Evolutionary conservation across 1,140 invertebrate genomes (phyloP).

Genomic region (Drosophila parvula): DNA sequence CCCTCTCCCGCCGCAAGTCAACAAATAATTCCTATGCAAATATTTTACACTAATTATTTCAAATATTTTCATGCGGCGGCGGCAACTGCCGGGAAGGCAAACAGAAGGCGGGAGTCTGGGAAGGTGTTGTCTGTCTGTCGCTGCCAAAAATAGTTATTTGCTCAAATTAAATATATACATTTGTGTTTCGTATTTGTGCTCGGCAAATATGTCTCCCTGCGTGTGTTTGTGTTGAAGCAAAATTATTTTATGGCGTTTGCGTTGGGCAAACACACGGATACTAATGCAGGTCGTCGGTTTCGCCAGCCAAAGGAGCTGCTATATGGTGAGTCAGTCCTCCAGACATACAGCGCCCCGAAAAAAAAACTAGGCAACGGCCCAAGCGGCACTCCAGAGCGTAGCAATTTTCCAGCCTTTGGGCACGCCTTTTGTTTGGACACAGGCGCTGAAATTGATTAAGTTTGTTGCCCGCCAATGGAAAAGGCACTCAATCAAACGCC

Average conservation of each 20-base stretch:
- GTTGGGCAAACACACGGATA: conserved; percentile 46
- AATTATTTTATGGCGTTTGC: conserved; percentile 76
- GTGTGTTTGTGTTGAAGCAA: conserved; percentile 59
- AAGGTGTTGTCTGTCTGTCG: conserved; percentile 36
- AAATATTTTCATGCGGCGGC: conserved; percentile 69
- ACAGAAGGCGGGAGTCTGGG: conserved; percentile 1
- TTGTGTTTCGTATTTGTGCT: conserved; percentile 74
- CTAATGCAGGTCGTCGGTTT: conserved; percentile 12
- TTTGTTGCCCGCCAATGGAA: conserved; percentile 77
- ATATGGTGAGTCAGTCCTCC: conserved; percentile 49
- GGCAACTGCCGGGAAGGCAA: conserved; percentile 34
- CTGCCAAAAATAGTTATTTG: conserved; percentile 71
- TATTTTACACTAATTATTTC: conserved; percentile 81
- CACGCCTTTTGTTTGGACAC: conserved; percentile 77
- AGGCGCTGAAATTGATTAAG: conserved; percentile 79
- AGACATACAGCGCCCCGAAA: conserved; percentile 20
- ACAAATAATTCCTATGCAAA: conserved; percentile 81
- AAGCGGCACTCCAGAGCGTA: conserved; percentile 10
- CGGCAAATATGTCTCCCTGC: conserved; percentile 63
- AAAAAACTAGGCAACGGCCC: conserved; percentile 36
- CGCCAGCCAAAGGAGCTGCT: conserved; percentile 28
- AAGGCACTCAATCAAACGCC: conserved; percentile 74
- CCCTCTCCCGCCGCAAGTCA: conserved; percentile 60
- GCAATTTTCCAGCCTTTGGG: conserved; percentile 76
- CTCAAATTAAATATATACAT: conserved; percentile 80